phyloP scores from a whole-genome alignment of 2,113 vertebrate species.

The Chaetura pelagica region DNA sequence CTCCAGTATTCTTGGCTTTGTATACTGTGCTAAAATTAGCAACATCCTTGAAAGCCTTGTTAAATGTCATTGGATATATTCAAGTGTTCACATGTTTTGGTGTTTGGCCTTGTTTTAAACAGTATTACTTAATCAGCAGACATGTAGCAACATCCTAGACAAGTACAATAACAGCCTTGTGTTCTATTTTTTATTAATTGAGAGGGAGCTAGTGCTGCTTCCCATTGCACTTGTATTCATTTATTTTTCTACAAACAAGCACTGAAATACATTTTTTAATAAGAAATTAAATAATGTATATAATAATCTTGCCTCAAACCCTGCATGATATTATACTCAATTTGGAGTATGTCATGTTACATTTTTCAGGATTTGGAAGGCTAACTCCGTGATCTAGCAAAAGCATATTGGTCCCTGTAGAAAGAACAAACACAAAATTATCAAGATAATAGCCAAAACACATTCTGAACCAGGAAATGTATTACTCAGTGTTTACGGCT shows the following conservation, averaged over 20 bases:
- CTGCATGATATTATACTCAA: background rate
- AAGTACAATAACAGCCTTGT: slow-evolving; percentile 14
- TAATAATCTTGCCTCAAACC: slow-evolving; percentile 45
- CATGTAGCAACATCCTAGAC: slow-evolving; percentile 24
- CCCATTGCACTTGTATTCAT: slow-evolving; percentile 4
- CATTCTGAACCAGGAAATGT: background rate
- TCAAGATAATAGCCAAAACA: slow-evolving; percentile 19
- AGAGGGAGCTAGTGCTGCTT: slow-evolving; percentile 20
- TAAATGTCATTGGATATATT: slow-evolving; percentile 36
- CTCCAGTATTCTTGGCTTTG: slow-evolving; percentile 4
- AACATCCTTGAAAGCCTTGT: background rate
- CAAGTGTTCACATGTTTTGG: slow-evolving; percentile 32
- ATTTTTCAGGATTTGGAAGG: slow-evolving; percentile 32
- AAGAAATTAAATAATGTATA: slow-evolving; percentile 66
- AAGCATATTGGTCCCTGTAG: too few species aligned
- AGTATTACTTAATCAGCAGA: slow-evolving; percentile 38
- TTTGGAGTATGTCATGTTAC: background rate
- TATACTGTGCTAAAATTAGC: slow-evolving; percentile 28
- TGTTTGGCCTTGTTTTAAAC: slow-evolving; percentile 57
- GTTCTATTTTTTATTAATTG: slow-evolving; percentile 64
- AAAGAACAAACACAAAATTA: too few species aligned
- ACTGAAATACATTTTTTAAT: slow-evolving; percentile 68
- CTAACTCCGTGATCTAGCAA: background rate
- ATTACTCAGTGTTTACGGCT: background rate
- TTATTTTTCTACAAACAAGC: slow-evolving; percentile 40